phyloP scores from a whole-genome alignment of 2,113 vertebrate genomes.

The Malurus alboscapulatus region DNA sequence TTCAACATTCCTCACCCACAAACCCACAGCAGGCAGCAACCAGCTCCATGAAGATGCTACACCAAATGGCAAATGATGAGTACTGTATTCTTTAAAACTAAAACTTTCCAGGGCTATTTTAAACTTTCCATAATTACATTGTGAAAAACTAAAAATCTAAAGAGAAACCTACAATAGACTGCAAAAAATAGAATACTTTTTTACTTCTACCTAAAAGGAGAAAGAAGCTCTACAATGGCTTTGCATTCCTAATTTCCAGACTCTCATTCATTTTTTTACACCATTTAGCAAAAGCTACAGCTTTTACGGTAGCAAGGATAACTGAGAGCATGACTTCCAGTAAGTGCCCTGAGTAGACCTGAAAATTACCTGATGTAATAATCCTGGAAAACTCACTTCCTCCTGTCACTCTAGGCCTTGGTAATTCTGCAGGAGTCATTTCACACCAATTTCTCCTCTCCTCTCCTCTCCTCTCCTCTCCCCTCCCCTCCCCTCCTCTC shows the following conservation, averaged over 20 bases:
- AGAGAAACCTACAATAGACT: not conserved
- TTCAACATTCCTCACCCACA: fast-evolving
- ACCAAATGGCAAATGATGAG: not conserved
- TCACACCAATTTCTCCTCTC: not conserved
- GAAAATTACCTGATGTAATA: not conserved
- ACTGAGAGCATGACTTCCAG: not conserved
- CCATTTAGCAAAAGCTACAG: not conserved
- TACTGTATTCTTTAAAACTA: not conserved
- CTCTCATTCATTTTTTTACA: not conserved
- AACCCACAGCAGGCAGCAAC: not conserved
- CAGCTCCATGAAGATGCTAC: not conserved
- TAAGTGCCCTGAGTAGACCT: not conserved
- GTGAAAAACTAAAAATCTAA: not conserved
- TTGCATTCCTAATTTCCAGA: not conserved
- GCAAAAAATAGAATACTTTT: not conserved
- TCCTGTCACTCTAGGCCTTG: not conserved
- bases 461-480: not conserved
- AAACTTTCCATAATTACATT: not conserved
- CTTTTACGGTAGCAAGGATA: not conserved
- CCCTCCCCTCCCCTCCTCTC: not conserved
- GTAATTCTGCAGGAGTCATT: not conserved
- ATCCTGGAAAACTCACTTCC: not conserved
- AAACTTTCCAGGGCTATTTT: not conserved
- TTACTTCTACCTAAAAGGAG: not conserved
- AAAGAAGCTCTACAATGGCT: not conserved